Evolutionary conservation across 2,888 invertebrate genomes (phyloP), one percentile per base, ranked within the genome.

Genomic region (Aphidoletes aphidimyza): DNA sequence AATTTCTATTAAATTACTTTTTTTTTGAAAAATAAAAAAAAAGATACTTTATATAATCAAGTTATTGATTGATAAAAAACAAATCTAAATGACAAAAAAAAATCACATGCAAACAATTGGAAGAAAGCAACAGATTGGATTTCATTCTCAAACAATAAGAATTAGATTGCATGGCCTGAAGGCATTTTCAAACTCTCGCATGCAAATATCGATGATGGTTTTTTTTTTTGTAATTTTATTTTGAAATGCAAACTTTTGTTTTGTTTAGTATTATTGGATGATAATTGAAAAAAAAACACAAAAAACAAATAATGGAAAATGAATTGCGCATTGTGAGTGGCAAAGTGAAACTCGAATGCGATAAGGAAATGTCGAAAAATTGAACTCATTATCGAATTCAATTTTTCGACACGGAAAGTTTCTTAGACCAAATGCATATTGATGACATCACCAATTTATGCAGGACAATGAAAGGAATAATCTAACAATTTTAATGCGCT

Each of bases 41-140:
- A 11, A 37, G n/a, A n/a, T n/a, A 81, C n/a, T 81, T 81, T 39
- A 81, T 81, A 22, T 36, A 81, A 81, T 81, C 39, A 81, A 81
- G 39, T 81, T 81, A 81, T 39, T 39, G 36, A 81, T 81, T 81
- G 22, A 39, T 81, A 81, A 36, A 81, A 78, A 78, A 36, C 78
- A 37, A 81, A n/a, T 37, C 37, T 37, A 37, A 22, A 81, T 14
- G 19, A 81, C n/a, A 39, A 37, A 37, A 78, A 36, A 36, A 34
- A 11, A 5, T 34, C 39, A 37, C n/a, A 81, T 19, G 22, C 3
- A 81, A 37, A n/a, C 37, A 6, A 37, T 37, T 5, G 22, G n/a
- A n/a, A 37, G 37, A 34, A 78, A 19, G 17, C 30, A 69, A 30
- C 30, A 34, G 69, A 54, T 54, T 54, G 54, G n/a, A n/a, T 54